Conservation (phyloP, 2,113 vertebrate species). For the Pleuronectes platessa region DNA sequence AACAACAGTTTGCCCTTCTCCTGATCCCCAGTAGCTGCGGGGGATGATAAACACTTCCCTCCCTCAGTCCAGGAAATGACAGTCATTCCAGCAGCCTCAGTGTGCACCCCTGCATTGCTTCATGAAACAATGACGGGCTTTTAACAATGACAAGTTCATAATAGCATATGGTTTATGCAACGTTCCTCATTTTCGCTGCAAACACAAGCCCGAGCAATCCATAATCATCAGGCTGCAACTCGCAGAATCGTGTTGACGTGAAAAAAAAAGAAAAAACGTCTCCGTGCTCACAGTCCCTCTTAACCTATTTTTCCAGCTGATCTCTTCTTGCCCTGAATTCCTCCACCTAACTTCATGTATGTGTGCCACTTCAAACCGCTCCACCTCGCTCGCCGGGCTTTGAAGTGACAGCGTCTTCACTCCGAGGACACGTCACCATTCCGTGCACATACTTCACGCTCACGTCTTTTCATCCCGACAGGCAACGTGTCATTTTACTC, state of each 20-base stretch:
- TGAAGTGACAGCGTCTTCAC: conserved; percentile 55
- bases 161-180: conserved; percentile 12
- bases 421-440: conserved; percentile 59
- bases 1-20: conserved; percentile 21
- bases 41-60: conserved; percentile 48
- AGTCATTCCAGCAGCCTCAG: conserved; percentile 26
- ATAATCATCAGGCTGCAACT: conserved; percentile 2
- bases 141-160: conserved; percentile 20
- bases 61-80: conserved; percentile 38
- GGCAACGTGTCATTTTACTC: conserved; percentile 83
- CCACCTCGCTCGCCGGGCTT: conserved; percentile 40
- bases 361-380: conserved; percentile 22
- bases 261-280: background rate
- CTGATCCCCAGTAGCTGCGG: conserved; percentile 35
- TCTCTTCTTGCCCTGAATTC: conserved; percentile 55
- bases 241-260: background rate
- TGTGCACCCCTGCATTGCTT: conserved; percentile 29
- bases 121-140: conserved; percentile 36
- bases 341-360: conserved; percentile 19
- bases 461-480: conserved; percentile 49
- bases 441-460: conserved; percentile 44
- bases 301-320: conserved; percentile 54
- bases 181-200: conserved; percentile 30
- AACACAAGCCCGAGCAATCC: conserved; percentile 10
- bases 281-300: conserved; percentile 26